These are phyloP conservation scores for Phyllopteryx taeniolatus DNA, from an alignment of 2,113 vertebrate species.

Conservation along the genomic window DNA sequence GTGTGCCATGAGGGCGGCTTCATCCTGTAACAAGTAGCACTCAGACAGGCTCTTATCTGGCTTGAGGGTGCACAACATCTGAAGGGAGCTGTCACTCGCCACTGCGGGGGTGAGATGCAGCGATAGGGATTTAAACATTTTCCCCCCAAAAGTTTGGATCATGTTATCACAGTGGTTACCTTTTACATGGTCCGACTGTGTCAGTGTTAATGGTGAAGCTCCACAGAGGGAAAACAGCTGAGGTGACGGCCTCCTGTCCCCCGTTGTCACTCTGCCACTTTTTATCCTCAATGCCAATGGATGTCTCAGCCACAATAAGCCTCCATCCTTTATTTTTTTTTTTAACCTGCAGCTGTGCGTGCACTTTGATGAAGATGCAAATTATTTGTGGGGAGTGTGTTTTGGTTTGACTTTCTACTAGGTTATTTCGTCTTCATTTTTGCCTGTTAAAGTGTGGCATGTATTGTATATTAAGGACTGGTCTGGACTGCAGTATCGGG, in stretches of 20 bases:
- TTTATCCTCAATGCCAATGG: conserved; percentile 37
- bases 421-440: background rate
- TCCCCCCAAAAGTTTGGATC: background rate
- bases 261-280: conserved; percentile 45
- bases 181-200: background rate
- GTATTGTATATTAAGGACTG: background rate
- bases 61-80: conserved; percentile 30
- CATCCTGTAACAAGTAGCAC: conserved; percentile 69
- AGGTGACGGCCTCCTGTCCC: conserved; percentile 43
- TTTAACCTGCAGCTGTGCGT: conserved; percentile 51
- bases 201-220: conserved; percentile 21
- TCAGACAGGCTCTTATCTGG: conserved; percentile 66
- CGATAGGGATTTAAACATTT: conserved; percentile 26
- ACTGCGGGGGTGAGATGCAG: conserved; percentile 34
- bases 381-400: conserved; percentile 31
- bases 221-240: conserved; percentile 13
- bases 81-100: conserved; percentile 46
- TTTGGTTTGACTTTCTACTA: conserved; percentile 8
- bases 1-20: conserved; percentile 69
- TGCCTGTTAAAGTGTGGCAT: background rate
- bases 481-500: too few relatives aligned
- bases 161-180: background rate
- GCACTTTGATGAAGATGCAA: conserved; percentile 41
- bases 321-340: conserved; percentile 34
- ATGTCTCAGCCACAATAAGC: conserved; percentile 51